Evolutionary conservation across 1,140 invertebrate genomes (phyloP), one percentile per base, ranked within the genome.

Genomic region (Rhagoletis zephyria): DNA sequence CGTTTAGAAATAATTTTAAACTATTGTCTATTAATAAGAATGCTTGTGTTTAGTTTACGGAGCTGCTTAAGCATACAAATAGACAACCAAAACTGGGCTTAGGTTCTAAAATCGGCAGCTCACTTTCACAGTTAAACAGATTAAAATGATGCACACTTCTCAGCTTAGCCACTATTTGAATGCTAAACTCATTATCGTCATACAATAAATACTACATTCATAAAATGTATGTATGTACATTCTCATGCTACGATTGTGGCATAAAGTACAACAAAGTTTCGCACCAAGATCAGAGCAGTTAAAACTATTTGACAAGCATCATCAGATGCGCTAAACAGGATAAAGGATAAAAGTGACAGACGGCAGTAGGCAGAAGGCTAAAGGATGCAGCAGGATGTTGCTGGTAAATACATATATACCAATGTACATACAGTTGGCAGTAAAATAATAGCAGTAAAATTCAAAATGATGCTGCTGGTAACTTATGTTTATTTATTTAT

Each of bases 91-190:
- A 5, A 56, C 51, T 7, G 51, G 51, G 51, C 5, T 30, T 56
- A 3, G 1, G 51, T 9, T 12, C 42, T 0, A 81, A 51, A 30
- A 81, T 2, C 19, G 14, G 74, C 6, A 42, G 6, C 19, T 56
- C 74, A 81, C 74, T 59, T 81, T 81, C 48, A 81, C 74, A 56
- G n/a, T 30, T 81, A 81, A 81, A 59, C 74, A 81, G 74, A 81
- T 81, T 81, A 81, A 81, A 81, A 19, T 81, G 45, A n/a, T 81
- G 48, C 74, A 81, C 74, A 81, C 74, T 81, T 81, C 19, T 56
- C 74, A 81, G 74, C 74, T 81, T 59, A 81, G 74, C 74, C 56
- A 81, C 51, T 51, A 81, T 81, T 81, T 81, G 30, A 81, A 81
- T 81, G 51, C 74, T 59, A 56, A 81, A 81, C 45, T 56, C 74